phyloP scores from a whole-genome alignment of 2,113 vertebrate genomes.

The Pluvianellus socialis region DNA sequence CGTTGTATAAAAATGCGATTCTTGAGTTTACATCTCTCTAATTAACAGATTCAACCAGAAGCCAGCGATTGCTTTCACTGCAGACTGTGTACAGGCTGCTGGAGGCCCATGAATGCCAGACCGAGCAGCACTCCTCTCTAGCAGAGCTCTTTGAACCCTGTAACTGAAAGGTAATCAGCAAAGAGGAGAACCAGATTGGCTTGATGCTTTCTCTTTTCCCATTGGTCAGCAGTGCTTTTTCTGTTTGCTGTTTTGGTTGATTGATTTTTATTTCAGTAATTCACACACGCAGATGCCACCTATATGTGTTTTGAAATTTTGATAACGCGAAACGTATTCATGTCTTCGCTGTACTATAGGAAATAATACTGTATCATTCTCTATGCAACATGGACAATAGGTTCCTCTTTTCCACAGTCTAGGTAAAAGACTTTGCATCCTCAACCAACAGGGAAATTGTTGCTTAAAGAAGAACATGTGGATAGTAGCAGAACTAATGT shows the following conservation, averaged over 20 bases:
- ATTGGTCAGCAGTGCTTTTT: background rate
- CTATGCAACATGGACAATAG: background rate
- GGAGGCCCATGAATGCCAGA: background rate
- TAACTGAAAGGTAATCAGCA: background rate
- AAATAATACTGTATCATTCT: background rate
- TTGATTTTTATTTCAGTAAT: background rate
- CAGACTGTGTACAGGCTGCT: background rate
- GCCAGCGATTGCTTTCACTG: background rate
- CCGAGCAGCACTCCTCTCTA: background rate
- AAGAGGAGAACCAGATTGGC: background rate
- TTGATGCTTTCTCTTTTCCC: background rate
- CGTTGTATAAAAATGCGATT: background rate
- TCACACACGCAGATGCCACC: background rate
- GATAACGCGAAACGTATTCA: background rate
- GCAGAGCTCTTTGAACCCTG: background rate
- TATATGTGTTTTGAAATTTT: background rate
- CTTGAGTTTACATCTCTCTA: background rate
- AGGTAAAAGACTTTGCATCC: background rate
- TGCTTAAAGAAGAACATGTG: background rate
- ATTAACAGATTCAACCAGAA: background rate
- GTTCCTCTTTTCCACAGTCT: background rate
- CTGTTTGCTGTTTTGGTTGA: background rate
- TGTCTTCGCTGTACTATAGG: background rate
- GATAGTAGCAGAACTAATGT: background rate
- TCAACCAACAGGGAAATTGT: background rate